Percentiles rank a stretch among this genome's conserved stretches.
phyloP scores from a whole-genome alignment of 2,797 vertebrate species.

The Rhinophrynus dorsalis region DNA sequence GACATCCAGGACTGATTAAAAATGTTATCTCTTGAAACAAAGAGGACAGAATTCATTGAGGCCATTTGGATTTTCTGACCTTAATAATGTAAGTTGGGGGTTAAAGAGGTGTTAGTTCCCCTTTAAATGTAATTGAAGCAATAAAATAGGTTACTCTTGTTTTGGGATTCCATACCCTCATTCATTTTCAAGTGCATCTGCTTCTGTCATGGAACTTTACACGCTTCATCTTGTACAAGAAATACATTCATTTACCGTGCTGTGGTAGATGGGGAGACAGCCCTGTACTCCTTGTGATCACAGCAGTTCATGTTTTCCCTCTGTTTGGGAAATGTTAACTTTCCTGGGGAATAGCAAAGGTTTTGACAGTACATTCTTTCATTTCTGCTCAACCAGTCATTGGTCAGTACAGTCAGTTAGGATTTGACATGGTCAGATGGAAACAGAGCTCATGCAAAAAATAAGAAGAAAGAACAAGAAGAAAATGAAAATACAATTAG shows the following conservation, averaged over 20 bases:
- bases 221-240: no score
- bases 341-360: conserved; percentile 25
- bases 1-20: no score
- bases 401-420: conserved; percentile 49
- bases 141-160: no score
- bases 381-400: conserved; percentile 43
- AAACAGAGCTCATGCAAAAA: conserved; percentile 73
- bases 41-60: no score
- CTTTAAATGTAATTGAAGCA: no score
- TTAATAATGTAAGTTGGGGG: no score
- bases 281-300: conserved; percentile 26
- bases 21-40: no score
- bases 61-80: no score
- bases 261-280: conserved; percentile 15
- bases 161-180: no score
- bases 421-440: conserved; percentile 67
- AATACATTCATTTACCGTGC: conserved; percentile 1
- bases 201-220: no score
- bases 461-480: conserved; percentile 60
- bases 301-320: conserved; percentile 30
- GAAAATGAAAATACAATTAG: conserved; percentile 51
- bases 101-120: no score
- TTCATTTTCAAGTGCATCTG: no score
- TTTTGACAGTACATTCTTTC: conserved; percentile 49
- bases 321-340: conserved; percentile 33